Percentiles rank a stretch among this genome's conserved stretches.
phyloP scores from a whole-genome alignment of 1,140 invertebrate genomes.

The Bombus pyrosoma region DNA sequence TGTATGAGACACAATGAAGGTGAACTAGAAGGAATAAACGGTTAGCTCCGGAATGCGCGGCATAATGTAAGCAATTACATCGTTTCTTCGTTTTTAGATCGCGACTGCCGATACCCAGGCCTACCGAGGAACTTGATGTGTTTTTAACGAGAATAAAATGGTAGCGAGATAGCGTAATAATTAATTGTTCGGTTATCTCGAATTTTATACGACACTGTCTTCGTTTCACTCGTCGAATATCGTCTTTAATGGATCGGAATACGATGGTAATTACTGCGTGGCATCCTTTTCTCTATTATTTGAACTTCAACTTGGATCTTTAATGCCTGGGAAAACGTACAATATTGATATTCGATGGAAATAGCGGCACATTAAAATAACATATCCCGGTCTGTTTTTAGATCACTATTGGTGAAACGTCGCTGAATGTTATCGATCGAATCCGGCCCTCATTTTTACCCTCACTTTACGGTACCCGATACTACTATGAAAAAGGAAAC shows the following conservation, averaged over 20 bases:
- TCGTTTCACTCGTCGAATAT: background rate
- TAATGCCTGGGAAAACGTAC: background rate
- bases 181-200: constrained; percentile 32
- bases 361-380: background rate
- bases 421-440: background rate
- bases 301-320: background rate
- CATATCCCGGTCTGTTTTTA: background rate
- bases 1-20: constrained; percentile 30
- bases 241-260: constrained; percentile 10
- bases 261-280: background rate
- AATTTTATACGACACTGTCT: constrained; percentile 5
- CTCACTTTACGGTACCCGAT: too few species aligned
- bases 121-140: background rate
- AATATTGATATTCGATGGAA: background rate
- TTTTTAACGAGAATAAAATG: constrained; percentile 42
- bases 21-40: constrained; percentile 8
- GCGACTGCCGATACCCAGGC: background rate
- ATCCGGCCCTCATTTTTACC: background rate
- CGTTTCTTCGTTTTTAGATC: constrained; percentile 11
- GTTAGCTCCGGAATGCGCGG: constrained; percentile 18
- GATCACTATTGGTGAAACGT: background rate
- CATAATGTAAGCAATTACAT: constrained; percentile 44
- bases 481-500: background rate
- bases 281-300: background rate
- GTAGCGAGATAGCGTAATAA: constrained; percentile 15